These are phyloP conservation scores for Platorchestia sp. DNA, from an alignment of 1,140 invertebrate genomes.

Conservation along the genomic window DNA sequence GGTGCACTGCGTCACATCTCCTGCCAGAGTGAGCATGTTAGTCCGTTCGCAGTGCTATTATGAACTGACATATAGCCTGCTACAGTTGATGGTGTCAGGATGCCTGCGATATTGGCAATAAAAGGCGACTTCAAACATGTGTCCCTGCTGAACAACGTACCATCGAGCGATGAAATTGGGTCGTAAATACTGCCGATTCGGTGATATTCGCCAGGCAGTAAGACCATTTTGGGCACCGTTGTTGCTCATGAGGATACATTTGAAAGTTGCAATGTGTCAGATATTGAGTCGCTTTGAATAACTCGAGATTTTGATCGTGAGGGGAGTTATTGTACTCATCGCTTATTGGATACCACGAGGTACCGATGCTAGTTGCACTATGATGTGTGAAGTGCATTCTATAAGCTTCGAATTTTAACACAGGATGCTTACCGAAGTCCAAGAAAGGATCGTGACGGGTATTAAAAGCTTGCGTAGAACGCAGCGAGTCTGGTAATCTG, in stretches of 20 bases:
- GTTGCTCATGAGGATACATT: not conserved
- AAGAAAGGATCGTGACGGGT: not conserved
- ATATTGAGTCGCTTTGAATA: not conserved
- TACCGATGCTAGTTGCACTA: not conserved
- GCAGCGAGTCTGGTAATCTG: not conserved
- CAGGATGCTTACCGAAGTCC: not conserved
- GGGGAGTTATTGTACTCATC: not conserved
- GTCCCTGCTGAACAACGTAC: not conserved
- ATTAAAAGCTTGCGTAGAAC: not conserved
- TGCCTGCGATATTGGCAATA: not conserved
- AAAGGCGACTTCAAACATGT: not conserved
- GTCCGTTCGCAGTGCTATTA: not conserved
- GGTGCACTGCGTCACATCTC: not conserved
- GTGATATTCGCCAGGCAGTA: not conserved
- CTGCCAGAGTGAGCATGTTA: constrained; percentile 8
- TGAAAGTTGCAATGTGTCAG: not conserved
- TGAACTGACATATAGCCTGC: constrained; percentile 7
- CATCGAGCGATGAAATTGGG: not conserved
- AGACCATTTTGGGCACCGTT: not conserved
- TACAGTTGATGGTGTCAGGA: not conserved
- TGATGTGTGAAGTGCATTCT: not conserved
- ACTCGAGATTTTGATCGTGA: not conserved
- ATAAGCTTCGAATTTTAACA: not conserved
- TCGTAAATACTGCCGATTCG: not conserved
- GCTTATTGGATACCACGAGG: too few species aligned